Evolutionary conservation across 1,140 invertebrate genomes (phyloP), one percentile per base, ranked within the genome.

Genomic region (Lasioglossum albipes): DNA sequence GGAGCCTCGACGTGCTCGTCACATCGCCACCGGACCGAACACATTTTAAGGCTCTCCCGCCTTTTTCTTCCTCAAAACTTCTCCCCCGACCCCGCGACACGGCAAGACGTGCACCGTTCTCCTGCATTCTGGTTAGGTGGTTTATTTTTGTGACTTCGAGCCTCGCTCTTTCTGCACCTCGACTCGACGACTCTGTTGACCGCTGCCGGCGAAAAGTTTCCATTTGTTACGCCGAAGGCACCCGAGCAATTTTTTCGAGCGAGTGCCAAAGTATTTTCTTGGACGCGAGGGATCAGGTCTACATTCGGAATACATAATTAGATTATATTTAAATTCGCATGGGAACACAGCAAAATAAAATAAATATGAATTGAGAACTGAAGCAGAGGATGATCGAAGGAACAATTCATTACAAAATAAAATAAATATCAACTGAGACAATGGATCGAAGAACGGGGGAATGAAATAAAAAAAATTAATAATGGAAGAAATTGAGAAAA

Each of bases 1-100:
- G 87, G 83, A 76, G 86, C 59, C 84, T 74, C 84, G 83, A 88
- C 86, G 86, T 85, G 86, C 83, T 79, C 83, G 86, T 88, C 86
- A 77, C 83, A 84, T 83, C 76, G 79, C 79, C 77, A 65, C 72
- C 81, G 67, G 81, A 87, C 81, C 67, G 65, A 84, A 74, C 75
- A 80, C 84, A 61, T 87, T 87, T 87, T 85, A 83, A 86, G 75
- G 64, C 71, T 64, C 69, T 67, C 70, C 42, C 31, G 70, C 27
- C 68, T 72, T 82, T 83, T 85, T 84, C 70, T 77, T 75, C 70
- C 49, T 75, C 79, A 18, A 79, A 76, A 70, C 68, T 70, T 62
- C 64, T 70, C 69, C 62, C 73, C 59, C 72, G 71, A 4, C 57
- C 20, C 81, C 72, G 75, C 59, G 69, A 27, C 61, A 59, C 76